A percentile compares a stretch with the other conserved stretches of the same genome.
Evolutionary conservation across 2,113 vertebrate species (phyloP).

Genomic region (Tonatia bakeri): DNA sequence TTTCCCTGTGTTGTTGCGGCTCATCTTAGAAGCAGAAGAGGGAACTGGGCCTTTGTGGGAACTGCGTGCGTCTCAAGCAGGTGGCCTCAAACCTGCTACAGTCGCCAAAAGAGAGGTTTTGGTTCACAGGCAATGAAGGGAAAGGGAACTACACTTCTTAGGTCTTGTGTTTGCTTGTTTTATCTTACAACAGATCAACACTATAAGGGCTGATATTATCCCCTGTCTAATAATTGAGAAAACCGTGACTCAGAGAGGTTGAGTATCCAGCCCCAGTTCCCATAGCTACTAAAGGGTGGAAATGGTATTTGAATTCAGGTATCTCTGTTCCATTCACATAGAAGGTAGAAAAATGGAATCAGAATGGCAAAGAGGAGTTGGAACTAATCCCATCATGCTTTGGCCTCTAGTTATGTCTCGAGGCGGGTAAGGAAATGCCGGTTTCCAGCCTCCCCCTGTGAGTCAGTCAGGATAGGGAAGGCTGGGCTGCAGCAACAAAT

Average conservation of each 20-base stretch:
- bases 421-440: not conserved
- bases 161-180: not conserved
- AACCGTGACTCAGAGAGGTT: not conserved
- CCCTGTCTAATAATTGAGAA: not conserved
- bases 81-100: not conserved
- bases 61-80: fast-evolving
- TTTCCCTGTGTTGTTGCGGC: no score
- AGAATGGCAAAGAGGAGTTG: not conserved
- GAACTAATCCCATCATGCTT: not conserved
- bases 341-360: not conserved
- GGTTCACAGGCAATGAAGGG: not conserved
- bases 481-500: not conserved
- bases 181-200: not conserved
- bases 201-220: not conserved
- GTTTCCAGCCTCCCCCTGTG: not conserved
- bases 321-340: not conserved
- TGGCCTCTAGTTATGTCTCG: not conserved
- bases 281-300: not conserved
- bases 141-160: not conserved
- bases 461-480: not conserved
- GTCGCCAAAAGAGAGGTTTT: not conserved
- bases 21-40: not conserved
- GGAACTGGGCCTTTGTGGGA: not conserved
- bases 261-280: not conserved
- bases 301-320: not conserved